Conservation (phyloP, 2,888 invertebrate species). For the Lasioglossum leucozonium region DNA sequence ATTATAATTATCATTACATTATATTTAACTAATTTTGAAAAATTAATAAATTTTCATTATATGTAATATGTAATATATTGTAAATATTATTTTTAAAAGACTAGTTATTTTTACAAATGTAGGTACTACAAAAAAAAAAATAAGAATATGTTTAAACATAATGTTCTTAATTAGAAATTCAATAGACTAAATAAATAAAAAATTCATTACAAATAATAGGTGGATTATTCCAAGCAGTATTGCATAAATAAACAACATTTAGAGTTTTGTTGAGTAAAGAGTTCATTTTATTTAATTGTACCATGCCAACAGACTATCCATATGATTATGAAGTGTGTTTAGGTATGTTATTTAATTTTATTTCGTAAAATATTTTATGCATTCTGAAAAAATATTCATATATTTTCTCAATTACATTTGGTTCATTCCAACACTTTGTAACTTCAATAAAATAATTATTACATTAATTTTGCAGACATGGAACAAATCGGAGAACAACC, state of each 20-base stretch:
- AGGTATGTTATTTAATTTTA: conserved; percentile 67
- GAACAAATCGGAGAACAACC: conserved; percentile 75
- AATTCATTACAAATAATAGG: conserved; percentile 13
- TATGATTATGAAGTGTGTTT: conserved; percentile 71
- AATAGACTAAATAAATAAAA: conserved; percentile 13
- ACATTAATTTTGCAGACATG: conserved; percentile 74
- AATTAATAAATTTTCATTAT: neutral
- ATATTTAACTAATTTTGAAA: neutral
- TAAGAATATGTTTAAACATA: conserved; percentile 19
- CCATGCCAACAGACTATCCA: conserved; percentile 67
- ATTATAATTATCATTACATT: neutral
- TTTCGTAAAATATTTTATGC: neutral
- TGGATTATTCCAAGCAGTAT: conserved; percentile 1
- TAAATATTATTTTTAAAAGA: neutral
- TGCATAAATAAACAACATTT: conserved; percentile 5
- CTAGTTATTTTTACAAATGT: too few species aligned
- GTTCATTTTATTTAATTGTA: conserved; percentile 20
- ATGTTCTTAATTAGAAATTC: neutral
- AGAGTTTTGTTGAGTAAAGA: conserved; percentile 5
- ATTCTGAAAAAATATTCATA: neutral
- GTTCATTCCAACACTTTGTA: neutral
- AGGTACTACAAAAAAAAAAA: too few species aligned
- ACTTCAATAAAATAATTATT: neutral
- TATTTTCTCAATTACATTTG: neutral
- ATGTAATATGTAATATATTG: neutral